Evolutionary conservation across 2,113 vertebrate genomes (phyloP), one percentile per base, ranked within the genome.

Genomic region (Nesoenas mayeri): DNA sequence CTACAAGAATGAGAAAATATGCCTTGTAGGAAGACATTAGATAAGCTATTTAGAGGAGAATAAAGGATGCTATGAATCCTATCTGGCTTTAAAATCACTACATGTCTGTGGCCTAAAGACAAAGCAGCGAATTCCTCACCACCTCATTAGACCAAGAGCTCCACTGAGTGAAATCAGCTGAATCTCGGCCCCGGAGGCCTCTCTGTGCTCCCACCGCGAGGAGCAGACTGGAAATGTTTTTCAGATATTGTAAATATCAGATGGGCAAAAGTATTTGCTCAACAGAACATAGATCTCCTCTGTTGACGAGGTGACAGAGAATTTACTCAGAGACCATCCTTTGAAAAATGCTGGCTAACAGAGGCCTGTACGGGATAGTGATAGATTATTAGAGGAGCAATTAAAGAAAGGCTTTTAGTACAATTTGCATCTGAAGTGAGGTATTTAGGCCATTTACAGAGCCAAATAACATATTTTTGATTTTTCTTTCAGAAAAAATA

Each of bases 191-290:
- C 95, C 1, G 8, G 42, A 95, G 96, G 93, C 88, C 71, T 81
- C 90, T 85, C 75, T 72, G 51, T 74, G 64, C 31, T 94, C 48
- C 77, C 65, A 91, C 79, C 25, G 10, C 0, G 0, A 72, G 54
- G 85, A 96, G 26, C 66, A 88, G 58, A 32, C 87, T 94, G 62
- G 58, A 82, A 91, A 93, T 90, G 53, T 84, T 92, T 95, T 88
- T 96, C 85, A 95, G 79, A 84, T 80, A 93, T 36, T 90, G 90
- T 75, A 91, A 95, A 88, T 96, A 96, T 96, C 95, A 96, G 93
- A 85, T 74, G 60, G 90, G 88, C 88, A 90, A 54, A 84, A 90
- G 38, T 58, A 67, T 93, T 93, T 91, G 65, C 77, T 90, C 71
- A 91, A 88, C 93, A 90, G 79, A 91, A 84, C 82, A 84, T 2